Percentiles rank a stretch among this genome's conserved stretches.
Evolutionary conservation across 2,888 invertebrate species (phyloP).

Genomic region (Ormia ochracea): DNA sequence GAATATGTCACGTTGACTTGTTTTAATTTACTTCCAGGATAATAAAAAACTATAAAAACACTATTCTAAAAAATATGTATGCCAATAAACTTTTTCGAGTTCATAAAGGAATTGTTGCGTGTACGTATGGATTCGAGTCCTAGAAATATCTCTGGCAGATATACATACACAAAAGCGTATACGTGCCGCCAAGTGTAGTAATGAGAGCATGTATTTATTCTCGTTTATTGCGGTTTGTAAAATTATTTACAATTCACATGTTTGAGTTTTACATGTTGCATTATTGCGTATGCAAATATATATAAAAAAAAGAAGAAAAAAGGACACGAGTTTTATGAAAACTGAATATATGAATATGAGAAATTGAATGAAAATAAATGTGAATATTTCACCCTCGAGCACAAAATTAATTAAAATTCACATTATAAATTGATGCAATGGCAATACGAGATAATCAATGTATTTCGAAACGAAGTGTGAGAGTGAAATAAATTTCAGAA

Average conservation of each 20-base stretch:
- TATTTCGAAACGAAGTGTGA: not conserved
- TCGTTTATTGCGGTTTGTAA: not conserved
- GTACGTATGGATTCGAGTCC: no score
- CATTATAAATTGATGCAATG: slow-evolving; percentile 9
- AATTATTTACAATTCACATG: not conserved
- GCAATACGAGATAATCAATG: slow-evolving; percentile 24
- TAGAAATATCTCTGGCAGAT: not conserved
- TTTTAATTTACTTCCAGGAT: no score
- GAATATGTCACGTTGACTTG: no score
- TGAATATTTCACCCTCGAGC: slow-evolving; percentile 37
- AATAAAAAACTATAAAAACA: no score
- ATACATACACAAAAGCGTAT: not conserved
- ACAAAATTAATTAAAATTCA: slow-evolving; percentile 46
- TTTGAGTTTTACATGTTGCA: not conserved
- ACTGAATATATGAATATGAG: not conserved
- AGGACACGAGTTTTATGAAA: not conserved
- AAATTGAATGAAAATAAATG: slow-evolving; percentile 31
- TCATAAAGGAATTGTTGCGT: no score
- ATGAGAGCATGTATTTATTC: not conserved
- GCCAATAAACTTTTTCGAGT: no score
- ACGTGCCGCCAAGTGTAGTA: not conserved
- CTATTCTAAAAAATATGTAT: no score
- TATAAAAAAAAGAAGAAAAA: not conserved
- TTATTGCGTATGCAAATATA: not conserved
- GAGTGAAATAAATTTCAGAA: not conserved